Conservation (phyloP, 2,797 vertebrate species). For the Poeciliopsis presidionis region DNA sequence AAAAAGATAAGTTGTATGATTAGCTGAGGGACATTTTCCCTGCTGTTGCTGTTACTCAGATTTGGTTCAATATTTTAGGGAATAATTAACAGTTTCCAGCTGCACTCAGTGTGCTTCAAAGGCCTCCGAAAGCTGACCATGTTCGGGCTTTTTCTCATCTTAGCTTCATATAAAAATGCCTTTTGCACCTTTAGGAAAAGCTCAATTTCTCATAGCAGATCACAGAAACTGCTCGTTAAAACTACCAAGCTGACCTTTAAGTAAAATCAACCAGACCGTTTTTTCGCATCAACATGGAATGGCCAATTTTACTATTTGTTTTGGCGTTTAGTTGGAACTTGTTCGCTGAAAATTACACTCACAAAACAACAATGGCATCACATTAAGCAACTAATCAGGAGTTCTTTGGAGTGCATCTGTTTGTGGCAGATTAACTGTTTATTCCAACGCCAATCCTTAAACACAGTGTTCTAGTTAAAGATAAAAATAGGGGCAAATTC, state of each 20-base stretch:
- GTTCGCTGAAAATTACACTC: not conserved
- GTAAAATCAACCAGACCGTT: not conserved
- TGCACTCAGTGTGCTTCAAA: conserved; percentile 17
- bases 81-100: conserved; percentile 9
- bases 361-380: not conserved
- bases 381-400: not conserved
- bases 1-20: conserved; percentile 13
- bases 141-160: conserved; percentile 8
- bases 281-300: not conserved
- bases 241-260: not conserved
- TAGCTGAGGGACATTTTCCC: conserved; percentile 13
- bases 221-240: conserved; percentile 34
- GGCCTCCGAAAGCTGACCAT: conserved; percentile 42
- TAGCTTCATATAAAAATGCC: conserved; percentile 5
- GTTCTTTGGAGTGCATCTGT: not conserved
- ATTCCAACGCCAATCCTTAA: not conserved
- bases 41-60: not conserved
- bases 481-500: not conserved
- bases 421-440: not conserved
- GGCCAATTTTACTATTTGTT: not conserved
- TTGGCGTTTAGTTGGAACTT: not conserved
- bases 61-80: conserved; percentile 3
- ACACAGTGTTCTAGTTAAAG: not conserved
- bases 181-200: not conserved
- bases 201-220: conserved; percentile 4